Conservation (phyloP, 1,140 invertebrate genomes). For the Latrodectus geometricus region DNA sequence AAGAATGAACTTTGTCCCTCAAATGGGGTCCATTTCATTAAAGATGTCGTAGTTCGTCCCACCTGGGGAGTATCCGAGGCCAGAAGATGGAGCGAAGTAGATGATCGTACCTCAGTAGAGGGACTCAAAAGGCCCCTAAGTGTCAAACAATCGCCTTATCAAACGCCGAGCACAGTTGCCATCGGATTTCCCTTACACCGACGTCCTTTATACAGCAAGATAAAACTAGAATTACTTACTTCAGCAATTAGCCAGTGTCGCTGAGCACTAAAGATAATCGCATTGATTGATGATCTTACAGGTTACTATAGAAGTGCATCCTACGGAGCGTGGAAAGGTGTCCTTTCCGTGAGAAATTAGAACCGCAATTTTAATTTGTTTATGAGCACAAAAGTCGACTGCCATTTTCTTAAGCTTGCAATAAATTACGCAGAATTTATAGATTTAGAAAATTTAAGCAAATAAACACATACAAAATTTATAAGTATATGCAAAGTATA, state of each 20-base stretch:
- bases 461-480: too few relatives aligned
- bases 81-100: conserved; percentile 29
- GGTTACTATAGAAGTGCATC: background rate
- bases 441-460: too few relatives aligned
- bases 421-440: too few relatives aligned
- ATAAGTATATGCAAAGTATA: too few relatives aligned
- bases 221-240: conserved; percentile 46
- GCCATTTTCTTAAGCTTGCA: too few relatives aligned
- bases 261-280: conserved; percentile 43
- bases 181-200: background rate
- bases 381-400: too few relatives aligned
- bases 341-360: background rate
- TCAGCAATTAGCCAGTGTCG: conserved; percentile 24
- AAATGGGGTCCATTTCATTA: conserved; percentile 11
- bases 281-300: conserved; percentile 8
- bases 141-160: conserved; percentile 55
- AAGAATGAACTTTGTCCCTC: background rate
- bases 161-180: conserved; percentile 26
- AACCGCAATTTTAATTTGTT: too few relatives aligned
- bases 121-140: conserved; percentile 25
- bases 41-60: conserved; percentile 23
- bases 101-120: conserved; percentile 28
- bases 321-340: background rate
- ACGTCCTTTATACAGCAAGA: background rate
- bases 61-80: conserved; percentile 18